Evolutionary conservation across 2,113 vertebrate genomes (phyloP), one percentile per base, ranked within the genome.

Genomic region (cattle (Bos taurus)): DNA sequence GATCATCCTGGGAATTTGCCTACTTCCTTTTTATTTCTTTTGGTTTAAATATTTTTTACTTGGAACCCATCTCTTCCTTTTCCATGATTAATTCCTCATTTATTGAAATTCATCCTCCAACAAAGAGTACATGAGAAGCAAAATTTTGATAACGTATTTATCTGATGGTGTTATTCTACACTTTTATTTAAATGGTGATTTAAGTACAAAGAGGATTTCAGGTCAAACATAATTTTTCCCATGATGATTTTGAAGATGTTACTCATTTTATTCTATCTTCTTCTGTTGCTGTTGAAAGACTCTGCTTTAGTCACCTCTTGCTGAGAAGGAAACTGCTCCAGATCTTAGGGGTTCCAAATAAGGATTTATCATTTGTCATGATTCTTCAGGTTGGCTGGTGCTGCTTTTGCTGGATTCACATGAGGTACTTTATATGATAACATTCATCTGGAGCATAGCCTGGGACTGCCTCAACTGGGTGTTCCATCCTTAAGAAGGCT

Each of bases 371-470:
- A 19, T 3, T 28, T 57, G 5, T 88, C 26, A 3, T 2, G 21
- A 43, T 16, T 46, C 13, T 80, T 15, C 10, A 15, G 54, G 9
- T 21, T 54, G 46, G 14, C 28, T 64, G 77, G 7, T 15, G 25
- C 40, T 7, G 1, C 15, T 78, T 25, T 40, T 15, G 7, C 9
- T 87, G 56, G 33, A 5, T 8, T 21, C 26, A 16, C 0, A 3
- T 1, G 23, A 6, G 10, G 12, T 36, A 0, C n/a, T 4, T 13
- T 26, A 8, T 9, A 5, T 62, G 17, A 46, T 4, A 30, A 7
- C 14, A 3, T 33, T 48, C 3, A 19, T 30, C 5, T 46, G 7
- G 33, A 6, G 50, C n/a, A 26, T 6, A 59, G n/a, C 25, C 25
- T 4, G 11, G 40, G 11, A 25, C 21, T 4, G 57, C 23, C 6